phyloP scores from a whole-genome alignment of 2,113 vertebrate species.

The Triplophysa dalaica region DNA sequence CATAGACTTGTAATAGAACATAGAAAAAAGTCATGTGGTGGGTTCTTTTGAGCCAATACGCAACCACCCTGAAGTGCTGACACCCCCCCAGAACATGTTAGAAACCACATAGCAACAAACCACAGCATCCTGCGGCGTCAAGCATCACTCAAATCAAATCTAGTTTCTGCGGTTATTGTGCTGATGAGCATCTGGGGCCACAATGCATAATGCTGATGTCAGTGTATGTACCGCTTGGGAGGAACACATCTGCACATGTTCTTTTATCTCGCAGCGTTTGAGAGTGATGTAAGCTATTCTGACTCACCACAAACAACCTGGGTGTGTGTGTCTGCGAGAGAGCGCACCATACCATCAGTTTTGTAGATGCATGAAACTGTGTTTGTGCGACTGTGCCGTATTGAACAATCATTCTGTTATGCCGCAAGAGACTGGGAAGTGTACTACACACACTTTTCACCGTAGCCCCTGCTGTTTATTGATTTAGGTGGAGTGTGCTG shows the following conservation, averaged over 20 bases:
- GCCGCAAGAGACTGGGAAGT: slow-evolving; percentile 30
- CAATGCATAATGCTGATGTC: slow-evolving; percentile 29
- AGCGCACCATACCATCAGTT: slow-evolving; percentile 32
- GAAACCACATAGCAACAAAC: neutral
- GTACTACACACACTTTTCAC: neutral
- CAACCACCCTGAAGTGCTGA: too few species aligned
- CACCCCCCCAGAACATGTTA: neutral
- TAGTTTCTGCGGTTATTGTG: slow-evolving; percentile 23
- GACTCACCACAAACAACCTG: slow-evolving; percentile 69
- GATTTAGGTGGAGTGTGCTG: slow-evolving; percentile 29
- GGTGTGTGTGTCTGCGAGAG: slow-evolving; percentile 2
- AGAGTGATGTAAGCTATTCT: slow-evolving; percentile 69
- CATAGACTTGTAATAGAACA: too few species aligned
- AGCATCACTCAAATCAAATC: neutral
- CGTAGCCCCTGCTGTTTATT: slow-evolving; percentile 32
- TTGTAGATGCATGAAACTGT: slow-evolving; percentile 43
- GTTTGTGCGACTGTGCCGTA: slow-evolving; percentile 43
- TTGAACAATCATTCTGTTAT: slow-evolving; percentile 32
- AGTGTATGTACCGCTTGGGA: slow-evolving; percentile 33
- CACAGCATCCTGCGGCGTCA: neutral
- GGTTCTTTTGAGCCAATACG: too few species aligned
- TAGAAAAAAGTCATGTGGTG: too few species aligned
- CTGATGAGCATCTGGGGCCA: slow-evolving; percentile 14
- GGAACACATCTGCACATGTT: slow-evolving; percentile 70
- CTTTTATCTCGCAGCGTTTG: slow-evolving; percentile 60